These are phyloP conservation scores for Colletes gigas DNA, from an alignment of 1,140 invertebrate species.

Conservation along the genomic window DNA sequence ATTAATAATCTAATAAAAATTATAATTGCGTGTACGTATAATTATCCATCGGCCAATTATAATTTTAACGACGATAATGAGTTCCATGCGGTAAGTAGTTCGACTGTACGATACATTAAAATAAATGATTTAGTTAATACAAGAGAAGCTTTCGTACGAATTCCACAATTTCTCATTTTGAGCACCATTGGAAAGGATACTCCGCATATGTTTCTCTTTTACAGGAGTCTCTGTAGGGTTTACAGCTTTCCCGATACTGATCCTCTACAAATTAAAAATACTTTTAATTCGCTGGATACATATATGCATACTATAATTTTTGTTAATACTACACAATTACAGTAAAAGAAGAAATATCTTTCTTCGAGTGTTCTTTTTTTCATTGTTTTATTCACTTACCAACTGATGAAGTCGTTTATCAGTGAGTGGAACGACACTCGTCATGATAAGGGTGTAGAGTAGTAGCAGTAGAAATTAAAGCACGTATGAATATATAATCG, in stretches of 20 bases:
- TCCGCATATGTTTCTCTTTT: conserved; percentile 98
- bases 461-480: conserved; percentile 26
- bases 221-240: conserved; percentile 93
- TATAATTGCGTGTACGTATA: background rate
- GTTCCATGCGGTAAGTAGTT: too few species aligned
- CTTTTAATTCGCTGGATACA: conserved; percentile 8
- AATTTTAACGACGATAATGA: too few species aligned
- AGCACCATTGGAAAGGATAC: conserved; percentile 84
- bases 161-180: background rate
- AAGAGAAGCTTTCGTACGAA: too few species aligned
- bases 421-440: conserved; percentile 73
- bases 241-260: conserved; percentile 94
- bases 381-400: conserved; percentile 69
- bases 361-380: background rate
- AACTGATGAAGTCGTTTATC: conserved; percentile 79
- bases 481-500: conserved; percentile 20
- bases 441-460: conserved; percentile 74
- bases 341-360: background rate
- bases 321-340: background rate
- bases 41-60: too few species aligned
- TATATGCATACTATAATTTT: background rate
- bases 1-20: background rate
- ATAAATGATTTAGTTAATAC: too few species aligned
- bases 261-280: conserved; percentile 83
- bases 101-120: too few species aligned